These are phyloP conservation scores for Prunella fulvescens DNA, from an alignment of 2,113 vertebrate genomes.

Conservation along the genomic window DNA sequence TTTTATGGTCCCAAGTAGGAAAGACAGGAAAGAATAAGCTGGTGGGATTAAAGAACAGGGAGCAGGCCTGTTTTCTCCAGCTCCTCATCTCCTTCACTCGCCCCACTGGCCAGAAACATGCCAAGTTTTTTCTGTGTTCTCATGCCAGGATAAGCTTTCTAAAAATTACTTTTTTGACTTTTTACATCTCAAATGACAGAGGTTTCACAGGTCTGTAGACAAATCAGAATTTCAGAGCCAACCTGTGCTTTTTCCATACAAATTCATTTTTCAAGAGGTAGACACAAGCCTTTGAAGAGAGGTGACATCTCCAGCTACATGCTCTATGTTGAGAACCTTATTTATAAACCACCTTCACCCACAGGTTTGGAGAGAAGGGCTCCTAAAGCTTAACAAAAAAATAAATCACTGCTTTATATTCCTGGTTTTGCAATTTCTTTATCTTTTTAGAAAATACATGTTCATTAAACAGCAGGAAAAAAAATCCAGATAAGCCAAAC, in stretches of 20 bases:
- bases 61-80: fast-evolving
- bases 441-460: not conserved
- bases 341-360: not conserved
- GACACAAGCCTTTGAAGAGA: not conserved
- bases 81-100: not conserved
- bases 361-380: not conserved
- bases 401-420: not conserved
- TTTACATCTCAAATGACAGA: not conserved
- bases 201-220: not conserved
- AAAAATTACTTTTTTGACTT: not conserved
- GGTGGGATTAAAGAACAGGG: not conserved
- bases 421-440: not conserved
- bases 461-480: not conserved
- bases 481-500: not conserved
- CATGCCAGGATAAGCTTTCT: not conserved
- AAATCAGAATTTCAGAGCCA: not conserved
- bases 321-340: fast-evolving
- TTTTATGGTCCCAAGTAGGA: not conserved
- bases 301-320: not conserved
- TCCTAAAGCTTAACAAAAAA: not conserved
- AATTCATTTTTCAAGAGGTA: not conserved
- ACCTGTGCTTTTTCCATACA: fast-evolving
- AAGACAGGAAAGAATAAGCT: not conserved
- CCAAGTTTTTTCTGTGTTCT: not conserved
- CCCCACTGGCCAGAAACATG: not conserved